phyloP scores from a whole-genome alignment of 2,797 vertebrate genomes.

The Semotilus atromaculatus region DNA sequence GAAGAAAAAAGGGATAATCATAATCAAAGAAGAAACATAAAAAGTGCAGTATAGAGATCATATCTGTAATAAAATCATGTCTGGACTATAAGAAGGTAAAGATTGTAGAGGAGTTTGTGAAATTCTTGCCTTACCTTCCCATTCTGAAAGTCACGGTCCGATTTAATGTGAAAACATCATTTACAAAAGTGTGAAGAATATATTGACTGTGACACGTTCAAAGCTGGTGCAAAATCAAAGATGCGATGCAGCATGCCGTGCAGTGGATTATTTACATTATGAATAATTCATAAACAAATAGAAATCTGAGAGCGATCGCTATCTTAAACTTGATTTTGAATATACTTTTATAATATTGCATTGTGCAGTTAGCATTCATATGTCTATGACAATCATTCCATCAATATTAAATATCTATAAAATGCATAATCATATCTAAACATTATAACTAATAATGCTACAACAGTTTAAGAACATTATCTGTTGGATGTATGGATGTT shows the following conservation, averaged over 20 bases:
- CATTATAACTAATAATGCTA: not conserved
- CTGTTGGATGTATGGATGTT: conserved; percentile 33
- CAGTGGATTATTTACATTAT: conserved; percentile 23
- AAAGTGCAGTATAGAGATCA: conserved; percentile 62
- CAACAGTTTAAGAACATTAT: not conserved
- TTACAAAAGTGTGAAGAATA: conserved; percentile 84
- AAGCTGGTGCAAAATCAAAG: conserved; percentile 73
- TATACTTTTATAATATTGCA: not conserved
- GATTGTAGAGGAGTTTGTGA: conserved; percentile 76
- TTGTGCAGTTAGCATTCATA: not conserved
- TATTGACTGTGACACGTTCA: conserved; percentile 79
- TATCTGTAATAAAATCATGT: conserved; percentile 63
- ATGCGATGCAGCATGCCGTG: conserved; percentile 71
- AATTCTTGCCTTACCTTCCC: conserved; percentile 86
- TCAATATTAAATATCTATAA: not conserved
- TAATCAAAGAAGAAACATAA: conserved; percentile 26
- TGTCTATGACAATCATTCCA: not conserved
- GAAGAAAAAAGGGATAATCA: conserved; percentile 8
- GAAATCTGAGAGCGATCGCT: not conserved
- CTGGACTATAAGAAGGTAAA: conserved; percentile 73
- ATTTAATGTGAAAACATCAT: conserved; percentile 85
- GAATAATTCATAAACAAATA: conserved; percentile 23
- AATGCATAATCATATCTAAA: conserved; percentile 4
- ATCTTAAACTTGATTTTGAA: not conserved
- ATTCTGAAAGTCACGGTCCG: conserved; percentile 85